Base-by-base conservation (phyloP, 1,140 invertebrate species). In the Trichonephila clavipes region DNA sequence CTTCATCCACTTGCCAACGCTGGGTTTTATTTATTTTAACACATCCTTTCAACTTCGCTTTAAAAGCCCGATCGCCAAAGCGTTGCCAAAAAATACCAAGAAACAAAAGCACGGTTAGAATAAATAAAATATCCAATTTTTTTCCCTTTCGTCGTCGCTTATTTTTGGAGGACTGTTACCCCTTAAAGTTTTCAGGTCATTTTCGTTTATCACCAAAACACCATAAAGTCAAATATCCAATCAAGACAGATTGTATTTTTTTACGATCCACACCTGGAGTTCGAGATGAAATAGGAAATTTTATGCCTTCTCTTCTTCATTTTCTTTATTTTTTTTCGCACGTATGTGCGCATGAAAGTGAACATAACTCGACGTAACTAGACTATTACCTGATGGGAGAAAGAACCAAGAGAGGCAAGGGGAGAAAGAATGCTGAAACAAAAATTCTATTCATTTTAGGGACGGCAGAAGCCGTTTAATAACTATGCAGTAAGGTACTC, bases 201-300 rank as follows among this genome's bases (percentile, higher is more conserved):
- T 92, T 92, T 92, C 90, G 90, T 92, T 92, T 92, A 92, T 92
- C 90, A 85, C 90, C 40, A 28, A 83, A 92, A 77, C 72, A 92
- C 81, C 90, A 92, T 92, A 92, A 92, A 92, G 90, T 64, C 81
- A 85, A 92, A 92, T 92, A 92, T 92, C 90, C 90, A 92, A 92
- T 92, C 90, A 92, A 92, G 90, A 92, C 90, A 92, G 77, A 92
- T 92, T 92, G 90, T 77, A 85, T 85, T 85, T 83, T 92, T 92
- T 92, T 92, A 85, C 62, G 82, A 85, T 92, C 62, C 59, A 81
- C 90, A 92, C 90, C 81, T 92, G 90, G 64, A 85, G 82, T 64
- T 81, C 51, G 58, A 92, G 62, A 85, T 85, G 90, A 92, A 92
- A 92, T 66, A 92, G 81, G 88, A 77, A 89, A 21, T 89, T 89